Evolutionary conservation across 2,113 vertebrate species (phyloP).

Genomic region (Marmota flaviventris): DNA sequence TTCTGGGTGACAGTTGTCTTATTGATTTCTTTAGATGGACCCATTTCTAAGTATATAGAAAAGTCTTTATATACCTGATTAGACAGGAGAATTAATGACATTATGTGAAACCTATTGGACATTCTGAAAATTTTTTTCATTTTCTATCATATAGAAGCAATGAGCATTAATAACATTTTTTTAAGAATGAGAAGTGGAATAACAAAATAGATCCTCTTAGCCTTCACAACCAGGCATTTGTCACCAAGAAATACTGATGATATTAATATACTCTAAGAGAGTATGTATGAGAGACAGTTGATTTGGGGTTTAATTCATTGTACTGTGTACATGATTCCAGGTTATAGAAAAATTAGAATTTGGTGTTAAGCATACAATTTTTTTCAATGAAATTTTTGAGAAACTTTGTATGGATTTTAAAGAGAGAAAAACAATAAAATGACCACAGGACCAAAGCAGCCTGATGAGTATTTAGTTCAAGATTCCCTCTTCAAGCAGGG

Average conservation of each 20-base stretch:
- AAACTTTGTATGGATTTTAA: not conserved
- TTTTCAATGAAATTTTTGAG: not conserved
- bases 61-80: constrained; percentile 11
- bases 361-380: not conserved
- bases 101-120: not conserved
- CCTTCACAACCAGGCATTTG: not conserved
- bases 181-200: not conserved
- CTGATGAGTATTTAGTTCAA: not conserved
- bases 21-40: constrained; percentile 5
- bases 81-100: not conserved
- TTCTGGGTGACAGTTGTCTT: not conserved
- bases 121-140: not conserved
- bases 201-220: not conserved
- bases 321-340: not conserved
- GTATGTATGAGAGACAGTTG: not conserved
- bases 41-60: not conserved
- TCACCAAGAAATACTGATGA: not conserved
- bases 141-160: not conserved
- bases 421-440: not conserved
- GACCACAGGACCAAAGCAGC: not conserved
- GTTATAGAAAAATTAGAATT: not conserved
- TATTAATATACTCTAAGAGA: not conserved
- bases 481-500: not conserved
- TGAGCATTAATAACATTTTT: not conserved
- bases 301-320: not conserved